A percentile compares a stretch with the other conserved stretches of the same genome.
phyloP scores from a whole-genome alignment of 1,140 invertebrate genomes.

The Pectinophora gossypiella region DNA sequence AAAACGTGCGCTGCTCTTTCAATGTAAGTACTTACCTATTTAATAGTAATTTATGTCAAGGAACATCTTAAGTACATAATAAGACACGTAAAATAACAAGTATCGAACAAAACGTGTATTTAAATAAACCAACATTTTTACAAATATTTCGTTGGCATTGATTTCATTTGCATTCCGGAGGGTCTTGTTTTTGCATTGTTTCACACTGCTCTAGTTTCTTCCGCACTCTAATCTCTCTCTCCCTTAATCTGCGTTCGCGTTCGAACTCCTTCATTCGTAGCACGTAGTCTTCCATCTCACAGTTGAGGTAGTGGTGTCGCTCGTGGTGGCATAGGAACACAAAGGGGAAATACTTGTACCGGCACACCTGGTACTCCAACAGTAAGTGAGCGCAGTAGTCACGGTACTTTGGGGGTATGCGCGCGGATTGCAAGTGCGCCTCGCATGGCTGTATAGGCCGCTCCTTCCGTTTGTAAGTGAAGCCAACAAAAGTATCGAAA shows the following conservation, averaged over 20 bases:
- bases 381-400: constrained; percentile 91
- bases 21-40: no score
- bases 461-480: constrained; percentile 80
- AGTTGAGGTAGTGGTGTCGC: constrained; percentile 82
- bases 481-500: constrained; percentile 85
- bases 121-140: no score
- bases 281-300: constrained; percentile 87
- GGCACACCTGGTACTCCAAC: constrained; percentile 80
- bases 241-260: constrained; percentile 85
- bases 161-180: no score
- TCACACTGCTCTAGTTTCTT: neutral
- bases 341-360: constrained; percentile 81
- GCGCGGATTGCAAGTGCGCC: constrained; percentile 85
- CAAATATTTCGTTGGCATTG: no score
- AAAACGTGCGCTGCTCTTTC: no score
- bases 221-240: constrained; percentile 61
- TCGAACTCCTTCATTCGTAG: constrained; percentile 91
- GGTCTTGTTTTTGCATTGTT: no score
- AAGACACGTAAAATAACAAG: no score
- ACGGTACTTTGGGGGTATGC: constrained; percentile 79
- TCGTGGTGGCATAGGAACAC: constrained; percentile 80
- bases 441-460: constrained; percentile 79
- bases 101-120: no score
- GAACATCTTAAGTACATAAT: no score
- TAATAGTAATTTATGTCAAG: no score